phyloP scores from a whole-genome alignment of 2,797 vertebrate species.

The Merluccius polli region DNA sequence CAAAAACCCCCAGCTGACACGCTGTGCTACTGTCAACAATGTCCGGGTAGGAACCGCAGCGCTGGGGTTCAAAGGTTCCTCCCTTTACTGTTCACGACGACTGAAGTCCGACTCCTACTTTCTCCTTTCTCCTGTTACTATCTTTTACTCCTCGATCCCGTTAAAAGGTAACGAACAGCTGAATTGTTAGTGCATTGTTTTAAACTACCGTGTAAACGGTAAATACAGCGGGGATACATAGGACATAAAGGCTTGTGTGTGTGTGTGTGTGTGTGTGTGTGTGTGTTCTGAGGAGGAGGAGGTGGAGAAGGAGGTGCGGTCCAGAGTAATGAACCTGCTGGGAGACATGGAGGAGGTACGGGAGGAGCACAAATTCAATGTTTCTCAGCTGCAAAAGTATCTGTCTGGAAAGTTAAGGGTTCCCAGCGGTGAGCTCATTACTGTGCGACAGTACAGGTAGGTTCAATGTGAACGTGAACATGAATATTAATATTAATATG shows the following conservation, averaged over 20 bases:
- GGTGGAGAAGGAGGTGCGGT: neutral
- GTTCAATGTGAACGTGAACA: neutral
- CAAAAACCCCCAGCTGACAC: slow-evolving; percentile 48
- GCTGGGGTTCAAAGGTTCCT: neutral
- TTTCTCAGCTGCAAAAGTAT: slow-evolving; percentile 71
- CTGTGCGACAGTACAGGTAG: slow-evolving; percentile 85
- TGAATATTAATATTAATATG: neutral
- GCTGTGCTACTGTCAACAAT: slow-evolving; percentile 34
- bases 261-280: neutral
- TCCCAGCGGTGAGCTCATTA: slow-evolving; percentile 54
- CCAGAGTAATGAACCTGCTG: slow-evolving; percentile 31
- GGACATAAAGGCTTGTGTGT: no score
- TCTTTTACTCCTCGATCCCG: no score
- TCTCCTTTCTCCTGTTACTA: no score
- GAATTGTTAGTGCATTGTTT: no score
- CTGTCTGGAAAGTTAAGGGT: slow-evolving; percentile 66
- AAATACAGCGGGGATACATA: no score
- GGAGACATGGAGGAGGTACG: slow-evolving; percentile 72
- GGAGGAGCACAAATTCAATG: slow-evolving; percentile 73
- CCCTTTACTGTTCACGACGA: no score
- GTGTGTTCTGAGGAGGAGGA: neutral
- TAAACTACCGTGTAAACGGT: no score
- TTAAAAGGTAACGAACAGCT: no score
- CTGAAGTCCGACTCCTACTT: no score
- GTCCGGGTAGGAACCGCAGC: slow-evolving; percentile 55